Evolutionary conservation across 2,888 invertebrate species (phyloP), one percentile per base, ranked within the genome.

Genomic region (Caenorhabditis sp.): DNA sequence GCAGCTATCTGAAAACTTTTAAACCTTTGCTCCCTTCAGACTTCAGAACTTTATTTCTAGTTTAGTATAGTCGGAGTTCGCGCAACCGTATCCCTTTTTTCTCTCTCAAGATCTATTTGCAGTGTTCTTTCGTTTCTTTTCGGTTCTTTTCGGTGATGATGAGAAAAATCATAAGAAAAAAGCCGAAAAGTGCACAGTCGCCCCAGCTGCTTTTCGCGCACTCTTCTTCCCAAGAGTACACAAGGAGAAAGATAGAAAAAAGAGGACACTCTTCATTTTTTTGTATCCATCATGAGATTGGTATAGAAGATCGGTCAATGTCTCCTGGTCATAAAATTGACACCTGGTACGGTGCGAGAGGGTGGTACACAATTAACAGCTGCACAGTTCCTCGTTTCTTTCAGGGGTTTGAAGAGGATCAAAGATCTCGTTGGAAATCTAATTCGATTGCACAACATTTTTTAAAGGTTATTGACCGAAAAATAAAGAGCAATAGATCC

Each of bases 151-250:
- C 41, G 59, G 31, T 63, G 56, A 35, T 72, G 26, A 44, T 41
- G 38, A 58, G 31, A 44, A 44, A 31, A 59, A 59, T 22, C 47
- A 51, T 59, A 77, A 61, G 69, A 68, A 70, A 77, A 77, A 51
- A 69, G 69, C 77, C 77, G 77, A 77, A 77, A 77, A 77, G 77
- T 77, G 77, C 77, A 77, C 77, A 77, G 47, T 38, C 47, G 47
- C 47, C 54, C n/a, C 77, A 77, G 77, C 77, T 77, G 77, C 49
- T 63, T 47, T 63, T 63, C 77, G 69, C 69, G 77, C 69, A 70
- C 77, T 77, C 69, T 70, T 56, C 76, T 10, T 35, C 31, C n/a
- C n/a, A n/a, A 38, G 44, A 24, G 49, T 59, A 58, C 68, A 68
- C n/a, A 35, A n/a, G 28, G 31, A 47, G 44, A 31, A 64, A 28